phyloP scores from a whole-genome alignment of 1,140 invertebrate species.

The Coboldia fuscipes region DNA sequence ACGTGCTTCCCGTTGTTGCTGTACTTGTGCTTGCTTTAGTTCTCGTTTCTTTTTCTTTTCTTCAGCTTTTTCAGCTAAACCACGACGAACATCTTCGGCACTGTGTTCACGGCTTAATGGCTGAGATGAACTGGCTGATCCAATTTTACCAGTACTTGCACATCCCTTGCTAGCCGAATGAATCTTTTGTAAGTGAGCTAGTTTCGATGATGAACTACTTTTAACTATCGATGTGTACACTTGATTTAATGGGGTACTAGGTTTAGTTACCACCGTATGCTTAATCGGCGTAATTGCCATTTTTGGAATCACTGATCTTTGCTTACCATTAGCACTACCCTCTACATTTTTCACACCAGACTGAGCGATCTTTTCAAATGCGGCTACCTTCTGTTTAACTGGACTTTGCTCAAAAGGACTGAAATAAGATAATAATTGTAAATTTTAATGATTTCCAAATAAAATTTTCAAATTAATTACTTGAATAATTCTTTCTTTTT shows the following conservation, averaged over 20 bases:
- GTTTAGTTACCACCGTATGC: conserved; percentile 7
- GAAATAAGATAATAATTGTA: conserved; percentile 17
- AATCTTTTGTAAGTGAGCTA: conserved; percentile 1
- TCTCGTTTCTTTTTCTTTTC: conserved; percentile 31
- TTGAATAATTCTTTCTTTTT: too few relatives aligned
- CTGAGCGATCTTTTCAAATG: conserved; percentile 28
- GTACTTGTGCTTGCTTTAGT: conserved; percentile 32
- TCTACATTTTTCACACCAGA: too few relatives aligned
- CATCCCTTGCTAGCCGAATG: too few relatives aligned
- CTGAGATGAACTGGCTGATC: too few relatives aligned
- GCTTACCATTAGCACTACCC: too few relatives aligned
- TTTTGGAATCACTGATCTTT: too few relatives aligned
- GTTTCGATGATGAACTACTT: conserved; percentile 9
- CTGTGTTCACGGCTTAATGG: conserved; percentile 16
- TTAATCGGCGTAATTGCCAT: too few relatives aligned
- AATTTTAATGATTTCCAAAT: too few relatives aligned
- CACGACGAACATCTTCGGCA: conserved; percentile 17
- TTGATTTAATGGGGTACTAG: conserved; percentile 1
- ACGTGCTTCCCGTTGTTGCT: conserved; percentile 28
- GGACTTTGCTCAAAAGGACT: conserved; percentile 34
- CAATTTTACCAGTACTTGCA: too few relatives aligned
- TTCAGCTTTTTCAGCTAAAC: conserved; percentile 21
- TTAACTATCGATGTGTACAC: too few relatives aligned
- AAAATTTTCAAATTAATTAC: too few relatives aligned
- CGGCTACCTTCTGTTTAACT: conserved; percentile 34